Percentiles rank a stretch among this genome's conserved stretches.
These are phyloP conservation scores for Volucella inflata DNA, from an alignment of 2,888 invertebrate genomes.

Conservation along the genomic window DNA sequence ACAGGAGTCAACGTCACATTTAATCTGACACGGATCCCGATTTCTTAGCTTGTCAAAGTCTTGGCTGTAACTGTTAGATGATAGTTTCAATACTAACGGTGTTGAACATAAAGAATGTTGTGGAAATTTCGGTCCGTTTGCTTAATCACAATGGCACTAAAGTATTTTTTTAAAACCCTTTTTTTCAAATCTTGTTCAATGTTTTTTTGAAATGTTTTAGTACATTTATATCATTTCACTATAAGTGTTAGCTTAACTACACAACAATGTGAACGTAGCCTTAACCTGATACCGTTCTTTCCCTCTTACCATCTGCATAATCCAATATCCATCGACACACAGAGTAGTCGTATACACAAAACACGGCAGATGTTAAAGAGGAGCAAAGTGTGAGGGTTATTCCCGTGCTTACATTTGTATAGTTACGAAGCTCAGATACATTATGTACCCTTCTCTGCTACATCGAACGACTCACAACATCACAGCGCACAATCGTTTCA, in stretches of 20 bases:
- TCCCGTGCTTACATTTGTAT: constrained; percentile 34
- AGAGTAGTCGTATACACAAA: background rate
- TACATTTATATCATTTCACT: too few relatives aligned
- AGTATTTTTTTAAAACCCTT: too few relatives aligned
- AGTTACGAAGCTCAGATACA: constrained; percentile 42
- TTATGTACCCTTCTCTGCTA: constrained; percentile 33
- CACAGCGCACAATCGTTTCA: constrained; percentile 72
- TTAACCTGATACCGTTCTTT: constrained; percentile 38
- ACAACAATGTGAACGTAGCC: constrained; percentile 52
- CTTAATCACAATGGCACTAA: too few relatives aligned
- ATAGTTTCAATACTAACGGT: too few relatives aligned
- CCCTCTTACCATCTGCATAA: constrained; percentile 61
- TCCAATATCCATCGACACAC: constrained; percentile 53
- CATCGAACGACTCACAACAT: constrained; percentile 56
- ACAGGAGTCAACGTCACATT: too few relatives aligned
- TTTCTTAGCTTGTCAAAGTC: too few relatives aligned
- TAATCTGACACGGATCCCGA: too few relatives aligned
- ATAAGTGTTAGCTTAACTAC: background rate
- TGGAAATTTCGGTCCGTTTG: too few relatives aligned
- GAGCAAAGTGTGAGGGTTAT: constrained; percentile 56
- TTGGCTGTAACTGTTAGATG: too few relatives aligned
- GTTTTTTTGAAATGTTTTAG: too few relatives aligned
- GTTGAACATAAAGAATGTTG: too few relatives aligned
- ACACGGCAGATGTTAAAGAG: constrained; percentile 62
- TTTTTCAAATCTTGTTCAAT: too few relatives aligned